phyloP scores from a whole-genome alignment of 92 coral and sea anemone species.

The Bergia sp. region DNA sequence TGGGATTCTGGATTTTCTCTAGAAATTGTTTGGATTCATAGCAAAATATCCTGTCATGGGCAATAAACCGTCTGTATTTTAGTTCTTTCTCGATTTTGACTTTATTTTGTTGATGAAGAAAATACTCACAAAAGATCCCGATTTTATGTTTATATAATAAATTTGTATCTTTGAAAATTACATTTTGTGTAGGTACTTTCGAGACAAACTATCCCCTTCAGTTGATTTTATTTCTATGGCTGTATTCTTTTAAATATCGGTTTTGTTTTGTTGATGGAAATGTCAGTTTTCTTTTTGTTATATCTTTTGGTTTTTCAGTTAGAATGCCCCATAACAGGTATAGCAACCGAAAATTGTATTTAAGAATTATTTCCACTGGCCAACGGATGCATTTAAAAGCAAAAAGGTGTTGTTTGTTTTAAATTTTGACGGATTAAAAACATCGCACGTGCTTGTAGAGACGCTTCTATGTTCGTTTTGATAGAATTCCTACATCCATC shows the following conservation, averaged over 20 bases:
- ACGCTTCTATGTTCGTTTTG: not conserved
- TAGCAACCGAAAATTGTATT: not conserved
- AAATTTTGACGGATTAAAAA: conserved; percentile 18
- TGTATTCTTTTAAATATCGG: not conserved
- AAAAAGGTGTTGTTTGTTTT: not conserved
- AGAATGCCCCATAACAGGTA: not conserved
- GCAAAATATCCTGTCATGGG: not conserved
- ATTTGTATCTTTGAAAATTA: not conserved
- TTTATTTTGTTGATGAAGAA: not conserved
- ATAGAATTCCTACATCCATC: not conserved
- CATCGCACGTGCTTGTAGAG: not conserved
- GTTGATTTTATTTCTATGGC: not conserved
- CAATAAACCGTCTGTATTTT: not conserved
- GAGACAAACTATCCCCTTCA: not conserved
- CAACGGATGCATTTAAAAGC: not conserved
- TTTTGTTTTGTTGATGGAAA: not conserved
- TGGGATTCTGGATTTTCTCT: not conserved
- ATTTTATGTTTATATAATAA: not conserved
- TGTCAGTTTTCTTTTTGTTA: too few species aligned
- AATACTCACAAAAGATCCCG: not conserved
- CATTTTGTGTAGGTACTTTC: not conserved
- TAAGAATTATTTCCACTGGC: not conserved
- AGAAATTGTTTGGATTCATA: too few species aligned
- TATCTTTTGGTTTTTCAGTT: too few species aligned
- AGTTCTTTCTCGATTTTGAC: not conserved